phyloP scores from a whole-genome alignment of 2,113 vertebrate species.

The Tetrax tetrax region DNA sequence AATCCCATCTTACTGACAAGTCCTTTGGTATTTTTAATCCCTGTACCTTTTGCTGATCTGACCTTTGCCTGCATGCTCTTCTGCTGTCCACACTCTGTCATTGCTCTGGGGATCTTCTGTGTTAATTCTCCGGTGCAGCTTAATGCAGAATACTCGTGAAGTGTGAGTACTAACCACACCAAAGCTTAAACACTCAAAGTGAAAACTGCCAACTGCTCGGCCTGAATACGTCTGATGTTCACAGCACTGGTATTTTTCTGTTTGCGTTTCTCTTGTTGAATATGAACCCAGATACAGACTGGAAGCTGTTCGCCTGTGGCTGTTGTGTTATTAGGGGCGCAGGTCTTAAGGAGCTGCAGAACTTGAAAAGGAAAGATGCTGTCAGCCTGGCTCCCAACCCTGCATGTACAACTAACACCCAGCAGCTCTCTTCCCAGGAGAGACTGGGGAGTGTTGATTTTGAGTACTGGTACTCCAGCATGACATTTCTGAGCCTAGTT shows the following conservation, averaged over 20 bases:
- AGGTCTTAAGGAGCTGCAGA: neutral
- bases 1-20: neutral
- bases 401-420: neutral
- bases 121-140: neutral
- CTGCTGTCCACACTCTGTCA: neutral
- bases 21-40: neutral
- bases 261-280: neutral
- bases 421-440: neutral
- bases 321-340: neutral
- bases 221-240: neutral
- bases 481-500: neutral
- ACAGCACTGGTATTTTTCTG: neutral
- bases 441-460: neutral
- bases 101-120: neutral
- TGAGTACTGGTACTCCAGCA: neutral
- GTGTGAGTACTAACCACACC: neutral
- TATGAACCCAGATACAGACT: fast-evolving
- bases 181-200: neutral
- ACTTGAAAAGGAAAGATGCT: neutral
- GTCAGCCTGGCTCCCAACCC: neutral
- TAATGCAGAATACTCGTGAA: neutral
- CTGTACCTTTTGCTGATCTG: neutral
- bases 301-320: neutral
- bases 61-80: neutral
- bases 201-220: neutral